Evolutionary conservation across 2,113 vertebrate species (phyloP).

Genomic region (Clupea harengus): DNA sequence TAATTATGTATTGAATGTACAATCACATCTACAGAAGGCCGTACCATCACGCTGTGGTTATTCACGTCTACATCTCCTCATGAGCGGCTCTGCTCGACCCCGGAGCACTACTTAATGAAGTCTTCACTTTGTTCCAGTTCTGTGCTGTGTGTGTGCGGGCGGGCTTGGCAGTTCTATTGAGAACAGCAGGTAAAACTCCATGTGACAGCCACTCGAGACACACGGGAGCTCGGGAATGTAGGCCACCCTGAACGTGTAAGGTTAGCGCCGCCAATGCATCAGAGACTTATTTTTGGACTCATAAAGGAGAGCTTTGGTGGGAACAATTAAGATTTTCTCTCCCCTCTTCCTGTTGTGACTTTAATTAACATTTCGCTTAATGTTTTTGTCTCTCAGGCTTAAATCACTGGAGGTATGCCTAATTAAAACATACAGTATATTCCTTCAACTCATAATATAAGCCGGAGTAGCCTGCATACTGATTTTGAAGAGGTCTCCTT

Average conservation of each 20-base stretch:
- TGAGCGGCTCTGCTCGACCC: conserved; percentile 9
- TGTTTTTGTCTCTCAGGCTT: conserved; percentile 81
- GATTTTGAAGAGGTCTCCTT: conserved; percentile 53
- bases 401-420: conserved; percentile 81
- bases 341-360: conserved; percentile 76
- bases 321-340: conserved; percentile 82
- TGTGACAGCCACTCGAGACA: conserved; percentile 36
- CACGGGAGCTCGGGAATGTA: conserved; percentile 46
- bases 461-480: conserved; percentile 71
- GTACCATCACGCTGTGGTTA: not conserved
- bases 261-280: conserved; percentile 41
- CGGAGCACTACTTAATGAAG: conserved; percentile 20
- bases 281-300: conserved; percentile 59
- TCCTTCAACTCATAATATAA: conserved; percentile 82
- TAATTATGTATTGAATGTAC: not conserved
- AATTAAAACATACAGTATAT: conserved; percentile 84
- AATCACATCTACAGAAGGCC: not conserved
- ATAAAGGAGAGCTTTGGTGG: conserved; percentile 73
- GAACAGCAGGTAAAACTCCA: conserved; percentile 41
- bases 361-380: conserved; percentile 93
- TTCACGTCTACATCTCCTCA: not conserved
- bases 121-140: conserved; percentile 41
- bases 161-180: conserved; percentile 11
- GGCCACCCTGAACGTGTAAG: conserved; percentile 46
- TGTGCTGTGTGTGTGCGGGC: conserved; percentile 12